Base-by-base conservation (phyloP, 2,888 invertebrate genomes). In the Drosophila bunnanda region DNA sequence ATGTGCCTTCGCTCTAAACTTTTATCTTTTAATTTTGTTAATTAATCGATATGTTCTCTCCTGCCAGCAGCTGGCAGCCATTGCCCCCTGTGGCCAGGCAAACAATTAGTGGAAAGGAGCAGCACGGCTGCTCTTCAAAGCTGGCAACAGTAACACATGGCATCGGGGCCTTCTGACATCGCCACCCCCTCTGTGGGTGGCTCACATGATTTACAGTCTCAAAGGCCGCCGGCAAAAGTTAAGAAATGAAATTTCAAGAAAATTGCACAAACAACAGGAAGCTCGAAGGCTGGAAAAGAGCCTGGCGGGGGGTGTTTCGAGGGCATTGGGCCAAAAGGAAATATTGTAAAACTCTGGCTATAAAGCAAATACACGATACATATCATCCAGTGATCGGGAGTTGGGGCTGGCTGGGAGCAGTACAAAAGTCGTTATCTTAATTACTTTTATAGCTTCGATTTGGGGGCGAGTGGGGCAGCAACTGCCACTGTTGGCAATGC, bases 391-490 rank as follows among this genome's bases (percentile, higher is more conserved):
- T 13, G 70, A 34, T 20, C n/a, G 48, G n/a, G 38, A 32, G 38
- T 20, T 22, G 28, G 43, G 13, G 7, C 28, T 56, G 43, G 13
- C 61, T 74, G 71, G 54, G 65, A 81, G 72, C 71, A 79, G 65
- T 79, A 81, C 76, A 75, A 85, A 89, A 89, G 84, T 90, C 88
- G 88, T 89, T 89, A 89, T 90, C 89, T 90, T 90, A 89, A 89
- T 89, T 89, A 89, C 90, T 89, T 90, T 83, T 88, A 88, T 79
- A 84, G 88, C 88, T 84, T 88, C 89, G 89, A 90, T 89, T 88
- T 81, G 77, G 75, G 76, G 76, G 65, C 44, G 62, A 67, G 54
- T 61, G 60, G 50, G 44, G 43, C 36, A 64, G 41, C 32, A 48
- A 36, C 32, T 12, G 32, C 30, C 8, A 30, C 30, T 8, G 30